These are phyloP conservation scores for Coremacera marginata DNA, from an alignment of 2,888 invertebrate genomes.

Conservation along the genomic window DNA sequence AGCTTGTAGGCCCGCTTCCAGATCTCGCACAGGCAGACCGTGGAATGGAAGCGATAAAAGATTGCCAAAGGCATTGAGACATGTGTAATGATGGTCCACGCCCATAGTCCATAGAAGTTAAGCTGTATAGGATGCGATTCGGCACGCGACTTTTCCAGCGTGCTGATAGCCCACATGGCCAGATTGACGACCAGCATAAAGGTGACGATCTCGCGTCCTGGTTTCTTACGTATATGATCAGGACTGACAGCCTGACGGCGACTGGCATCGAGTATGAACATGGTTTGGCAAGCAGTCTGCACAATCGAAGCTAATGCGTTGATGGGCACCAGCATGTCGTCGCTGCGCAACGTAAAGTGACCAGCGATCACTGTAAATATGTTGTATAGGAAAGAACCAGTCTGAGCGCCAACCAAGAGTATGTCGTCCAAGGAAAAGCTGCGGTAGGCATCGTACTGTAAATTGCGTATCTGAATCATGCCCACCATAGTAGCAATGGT, in stretches of 20 bases:
- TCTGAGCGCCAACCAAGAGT: slow-evolving; percentile 91
- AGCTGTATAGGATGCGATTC: slow-evolving; percentile 93
- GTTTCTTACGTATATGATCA: slow-evolving; percentile 87
- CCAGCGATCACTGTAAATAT: slow-evolving; percentile 95
- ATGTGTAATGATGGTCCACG: slow-evolving; percentile 95
- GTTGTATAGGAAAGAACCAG: slow-evolving; percentile 93
- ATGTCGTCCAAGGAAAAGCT: slow-evolving; percentile 91
- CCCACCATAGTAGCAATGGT: slow-evolving; percentile 89
- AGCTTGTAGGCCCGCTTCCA: slow-evolving; percentile 97
- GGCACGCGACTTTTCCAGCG: slow-evolving; percentile 89
- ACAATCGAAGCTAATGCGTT: slow-evolving; percentile 88
- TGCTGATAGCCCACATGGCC: slow-evolving; percentile 95
- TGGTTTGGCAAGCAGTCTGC: slow-evolving; percentile 90
- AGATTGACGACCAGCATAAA: slow-evolving; percentile 90
- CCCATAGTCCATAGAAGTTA: slow-evolving; percentile 93
- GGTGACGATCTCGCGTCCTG: slow-evolving; percentile 93
- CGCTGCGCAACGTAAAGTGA: slow-evolving; percentile 85
- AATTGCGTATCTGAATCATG: slow-evolving; percentile 86
- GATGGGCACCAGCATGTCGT: slow-evolving; percentile 84
- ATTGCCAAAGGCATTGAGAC: slow-evolving; percentile 94
- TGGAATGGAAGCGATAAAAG: slow-evolving; percentile 95
- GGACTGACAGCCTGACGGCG: slow-evolving; percentile 84
- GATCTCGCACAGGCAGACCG: slow-evolving; percentile 94
- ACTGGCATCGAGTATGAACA: slow-evolving; percentile 92
- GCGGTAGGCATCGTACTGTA: slow-evolving; percentile 86